phyloP scores from a whole-genome alignment of 1,140 invertebrate genomes.

The Nomia melanderi region DNA sequence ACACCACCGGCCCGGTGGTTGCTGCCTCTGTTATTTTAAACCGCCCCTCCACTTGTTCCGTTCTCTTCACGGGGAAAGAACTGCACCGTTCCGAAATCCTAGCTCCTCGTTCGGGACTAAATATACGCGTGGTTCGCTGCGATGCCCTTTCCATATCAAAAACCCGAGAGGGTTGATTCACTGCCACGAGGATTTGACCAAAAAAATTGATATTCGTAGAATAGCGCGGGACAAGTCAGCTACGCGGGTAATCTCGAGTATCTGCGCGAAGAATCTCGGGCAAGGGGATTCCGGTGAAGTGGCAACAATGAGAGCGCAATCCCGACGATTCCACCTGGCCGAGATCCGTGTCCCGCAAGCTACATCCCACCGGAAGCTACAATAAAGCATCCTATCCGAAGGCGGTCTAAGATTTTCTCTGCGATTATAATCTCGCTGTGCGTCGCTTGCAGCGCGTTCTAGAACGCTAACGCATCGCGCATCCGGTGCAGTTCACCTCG shows the following conservation, averaged over 20 bases:
- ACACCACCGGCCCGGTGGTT: constrained; percentile 37
- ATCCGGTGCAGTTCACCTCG: too few species aligned
- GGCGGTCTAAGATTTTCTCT: too few species aligned
- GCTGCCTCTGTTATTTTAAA: constrained; percentile 56
- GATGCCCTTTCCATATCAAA: background rate
- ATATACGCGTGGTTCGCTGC: background rate
- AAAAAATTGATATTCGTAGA: background rate
- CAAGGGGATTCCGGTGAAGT: background rate
- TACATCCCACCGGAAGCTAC: background rate
- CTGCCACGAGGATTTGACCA: background rate
- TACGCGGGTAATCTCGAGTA: background rate
- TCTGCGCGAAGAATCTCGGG: background rate
- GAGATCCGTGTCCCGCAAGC: background rate
- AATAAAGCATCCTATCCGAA: constrained; percentile 23
- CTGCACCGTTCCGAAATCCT: constrained; percentile 8
- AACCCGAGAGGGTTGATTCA: background rate
- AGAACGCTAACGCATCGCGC: too few species aligned
- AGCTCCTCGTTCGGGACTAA: constrained; percentile 5
- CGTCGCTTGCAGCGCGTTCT: too few species aligned
- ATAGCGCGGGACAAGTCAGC: too few species aligned
- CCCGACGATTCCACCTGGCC: background rate
- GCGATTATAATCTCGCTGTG: too few species aligned
- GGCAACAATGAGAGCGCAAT: background rate
- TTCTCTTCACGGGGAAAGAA: constrained; percentile 39
- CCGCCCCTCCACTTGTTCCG: constrained; percentile 45